Base-by-base conservation (phyloP, 2,113 vertebrate genomes). In the Chloropsis cyanopogon region DNA sequence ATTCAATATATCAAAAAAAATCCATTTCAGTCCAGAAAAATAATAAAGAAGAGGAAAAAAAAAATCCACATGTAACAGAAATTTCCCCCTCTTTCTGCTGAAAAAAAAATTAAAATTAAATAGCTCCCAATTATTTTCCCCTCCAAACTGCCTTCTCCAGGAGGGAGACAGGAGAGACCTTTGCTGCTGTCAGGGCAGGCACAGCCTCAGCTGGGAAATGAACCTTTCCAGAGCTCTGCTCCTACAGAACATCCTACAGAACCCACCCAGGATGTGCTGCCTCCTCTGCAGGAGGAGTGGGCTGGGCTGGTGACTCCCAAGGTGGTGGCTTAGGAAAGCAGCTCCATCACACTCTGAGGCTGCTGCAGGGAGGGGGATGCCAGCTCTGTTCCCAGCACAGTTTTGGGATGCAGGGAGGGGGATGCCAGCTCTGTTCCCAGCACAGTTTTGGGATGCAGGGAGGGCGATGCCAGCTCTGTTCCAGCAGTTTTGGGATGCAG, bases 1-100 rank as follows among this genome's bases (percentile, higher is more conserved):
- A 93, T 93, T 91, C 82, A 91, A 86, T 86, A 79, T 93, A 95
- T 92, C 59, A 90, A 97, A 97, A 71, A n/a, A 97, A 68, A n/a
- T 69, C 91, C 79, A 92, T 96, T 96, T 91, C 85, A 56, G 89
- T 88, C 65, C 86, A 81, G 76, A 84, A 91, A 96, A 97, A 95
- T 93, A 85, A 86, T 71, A 92, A 93, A 82, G 79, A 69, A 11
- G 31, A 82, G 54, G 25, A 13, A 25, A 42, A 87, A 20, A 78
- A 54, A 79, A 37, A 49, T 7, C 10, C 5, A 18, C 21, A 52
- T 4, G 17, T 29, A 66, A 83, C 37, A 91, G 20, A 65, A 53
- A 6, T 64, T 92, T 84, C 17, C 6, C 8, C 23, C 15, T 85
- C 75, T 68, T 83, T 60, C 53, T 72, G 22, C 24, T 46, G 17